These are phyloP conservation scores for Galeopterus variegatus DNA, from an alignment of 2,113 vertebrate species.

Conservation along the genomic window DNA sequence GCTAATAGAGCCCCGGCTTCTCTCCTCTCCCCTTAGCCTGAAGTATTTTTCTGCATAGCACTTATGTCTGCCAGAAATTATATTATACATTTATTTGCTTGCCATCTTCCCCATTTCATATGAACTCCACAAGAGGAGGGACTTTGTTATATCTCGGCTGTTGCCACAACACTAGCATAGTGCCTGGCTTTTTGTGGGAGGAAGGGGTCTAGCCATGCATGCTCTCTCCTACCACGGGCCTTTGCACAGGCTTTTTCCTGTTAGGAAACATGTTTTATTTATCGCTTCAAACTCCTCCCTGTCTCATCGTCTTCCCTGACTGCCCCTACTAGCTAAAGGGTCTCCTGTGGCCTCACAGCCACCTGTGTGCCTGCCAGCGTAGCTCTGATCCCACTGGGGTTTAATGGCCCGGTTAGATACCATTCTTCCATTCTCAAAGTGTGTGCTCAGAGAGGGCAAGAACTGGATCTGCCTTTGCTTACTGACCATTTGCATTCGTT, in stretches of 20 bases:
- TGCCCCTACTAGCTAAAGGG: background rate
- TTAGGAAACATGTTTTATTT: background rate
- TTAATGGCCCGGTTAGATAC: background rate
- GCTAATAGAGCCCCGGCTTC: background rate
- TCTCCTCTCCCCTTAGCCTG: background rate
- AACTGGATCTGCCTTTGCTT: background rate
- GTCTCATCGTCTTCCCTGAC: background rate
- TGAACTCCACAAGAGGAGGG: background rate
- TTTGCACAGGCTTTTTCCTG: background rate
- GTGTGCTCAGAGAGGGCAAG: background rate
- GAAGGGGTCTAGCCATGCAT: background rate
- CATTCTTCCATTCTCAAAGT: background rate
- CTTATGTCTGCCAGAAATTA: background rate
- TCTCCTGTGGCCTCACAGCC: background rate
- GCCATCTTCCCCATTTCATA: background rate
- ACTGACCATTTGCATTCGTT: background rate
- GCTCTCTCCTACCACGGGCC: background rate
- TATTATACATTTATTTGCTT: background rate
- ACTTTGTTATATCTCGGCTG: background rate
- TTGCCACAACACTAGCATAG: background rate
- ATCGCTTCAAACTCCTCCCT: background rate
- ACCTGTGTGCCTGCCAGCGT: background rate
- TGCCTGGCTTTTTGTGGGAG: background rate
- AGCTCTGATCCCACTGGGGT: background rate
- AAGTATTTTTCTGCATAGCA: background rate